These are phyloP conservation scores for honey bee (Apis mellifera) DNA, from an alignment of 1,140 invertebrate genomes.

Conservation along the genomic window DNA sequence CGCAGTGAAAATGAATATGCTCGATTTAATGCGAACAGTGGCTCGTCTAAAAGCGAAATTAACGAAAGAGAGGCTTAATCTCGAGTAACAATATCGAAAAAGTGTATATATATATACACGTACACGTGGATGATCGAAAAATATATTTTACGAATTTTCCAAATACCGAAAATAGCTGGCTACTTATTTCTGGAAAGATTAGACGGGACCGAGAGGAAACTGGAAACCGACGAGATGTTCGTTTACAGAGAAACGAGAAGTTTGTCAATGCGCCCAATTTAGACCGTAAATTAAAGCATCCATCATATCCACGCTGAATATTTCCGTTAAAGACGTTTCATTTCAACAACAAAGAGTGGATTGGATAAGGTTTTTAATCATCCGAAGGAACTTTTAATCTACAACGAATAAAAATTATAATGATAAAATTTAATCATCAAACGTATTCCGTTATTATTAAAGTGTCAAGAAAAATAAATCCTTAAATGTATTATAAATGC, in stretches of 20 bases:
- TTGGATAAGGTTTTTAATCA: too few relatives aligned
- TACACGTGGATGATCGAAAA: neutral
- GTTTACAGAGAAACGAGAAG: neutral
- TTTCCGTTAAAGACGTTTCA: neutral
- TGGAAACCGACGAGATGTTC: constrained; percentile 17
- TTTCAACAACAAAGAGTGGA: too few relatives aligned
- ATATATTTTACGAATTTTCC: neutral
- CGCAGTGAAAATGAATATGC: neutral
- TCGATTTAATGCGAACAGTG: constrained; percentile 6
- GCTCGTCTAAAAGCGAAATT: neutral
- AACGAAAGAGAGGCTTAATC: neutral
- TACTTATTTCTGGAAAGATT: constrained; percentile 40
- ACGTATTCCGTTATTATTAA: too few relatives aligned
- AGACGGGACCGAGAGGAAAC: constrained; percentile 18
- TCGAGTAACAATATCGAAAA: neutral
- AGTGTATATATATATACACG: neutral
- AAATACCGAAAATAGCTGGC: constrained; percentile 34
- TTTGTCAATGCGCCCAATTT: constrained; percentile 20
- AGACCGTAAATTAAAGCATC: constrained; percentile 1
- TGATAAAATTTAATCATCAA: too few relatives aligned
- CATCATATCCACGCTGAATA: neutral
- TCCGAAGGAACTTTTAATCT: too few relatives aligned
- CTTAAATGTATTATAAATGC: neutral
- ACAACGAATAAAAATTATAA: too few relatives aligned
- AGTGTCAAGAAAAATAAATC: too few relatives aligned